A percentile compares a stretch with the other conserved stretches of the same genome.
Evolutionary conservation across 2,797 vertebrate genomes (phyloP).

Genomic region (Atherinosoma microstoma): DNA sequence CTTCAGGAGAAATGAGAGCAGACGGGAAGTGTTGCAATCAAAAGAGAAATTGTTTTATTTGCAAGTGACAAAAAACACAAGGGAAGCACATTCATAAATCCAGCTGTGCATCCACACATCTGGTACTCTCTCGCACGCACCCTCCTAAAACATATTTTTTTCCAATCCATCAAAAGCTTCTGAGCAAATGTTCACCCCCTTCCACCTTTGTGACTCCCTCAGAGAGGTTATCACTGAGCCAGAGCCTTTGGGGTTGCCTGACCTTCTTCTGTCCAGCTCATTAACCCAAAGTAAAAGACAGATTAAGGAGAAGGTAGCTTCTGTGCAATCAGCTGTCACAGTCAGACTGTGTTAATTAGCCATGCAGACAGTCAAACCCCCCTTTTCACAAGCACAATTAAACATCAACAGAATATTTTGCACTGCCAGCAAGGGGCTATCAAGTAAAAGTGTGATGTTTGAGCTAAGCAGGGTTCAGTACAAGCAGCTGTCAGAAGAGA

Average conservation of each 20-base stretch:
- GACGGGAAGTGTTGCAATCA: not conserved
- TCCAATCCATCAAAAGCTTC: not conserved
- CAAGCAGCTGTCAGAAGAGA: constrained; percentile 48
- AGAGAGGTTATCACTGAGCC: constrained; percentile 33
- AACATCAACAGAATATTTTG: constrained; percentile 57
- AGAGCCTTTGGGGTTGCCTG: constrained; percentile 22
- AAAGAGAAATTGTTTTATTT: constrained; percentile 6
- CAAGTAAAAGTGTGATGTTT: constrained; percentile 32
- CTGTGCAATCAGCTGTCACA: constrained; percentile 48
- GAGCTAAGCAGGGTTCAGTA: constrained; percentile 22
- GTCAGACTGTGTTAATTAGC: constrained; percentile 27
- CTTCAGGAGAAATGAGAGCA: constrained; percentile 11
- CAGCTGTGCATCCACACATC: constrained; percentile 8
- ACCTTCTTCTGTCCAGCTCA: constrained; percentile 18
- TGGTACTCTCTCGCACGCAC: not conserved
- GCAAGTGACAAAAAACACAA: constrained; percentile 9
- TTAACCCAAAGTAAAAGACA: constrained; percentile 12
- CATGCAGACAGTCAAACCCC: constrained; percentile 20
- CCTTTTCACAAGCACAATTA: not conserved
- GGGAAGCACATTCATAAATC: constrained; percentile 2
- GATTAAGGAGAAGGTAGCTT: constrained; percentile 1
- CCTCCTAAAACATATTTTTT: not conserved
- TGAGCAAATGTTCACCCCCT: not conserved
- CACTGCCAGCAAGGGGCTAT: constrained; percentile 25
- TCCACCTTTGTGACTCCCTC: constrained; percentile 2